Evolutionary conservation across 2,888 invertebrate species (phyloP), one percentile per base, ranked within the genome.

Genomic region (Diarsia mendica): DNA sequence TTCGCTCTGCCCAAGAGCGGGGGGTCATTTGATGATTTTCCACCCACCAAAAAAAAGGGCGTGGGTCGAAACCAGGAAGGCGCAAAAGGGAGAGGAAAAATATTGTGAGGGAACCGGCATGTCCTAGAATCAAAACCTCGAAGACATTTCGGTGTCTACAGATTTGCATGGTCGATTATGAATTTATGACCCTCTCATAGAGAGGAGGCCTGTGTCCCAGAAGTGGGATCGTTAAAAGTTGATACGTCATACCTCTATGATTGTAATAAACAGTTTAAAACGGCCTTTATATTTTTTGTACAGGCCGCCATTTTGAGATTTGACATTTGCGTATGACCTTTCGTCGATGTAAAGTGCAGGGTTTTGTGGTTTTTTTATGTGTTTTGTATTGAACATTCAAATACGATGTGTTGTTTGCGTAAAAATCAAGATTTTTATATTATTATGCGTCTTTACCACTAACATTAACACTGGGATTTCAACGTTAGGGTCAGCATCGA

Each of bases 201-300:
- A 11, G 13, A 23, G 13, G n/a, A 13, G 0, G 6, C 15, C 28
- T 9, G 58, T 18, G 2, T 20, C 10, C 33, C 2, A 61, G 39
- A 10, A 11, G 10, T 6, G 8, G 61, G 33, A 33, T 20, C 11
- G 9, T 28, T 10, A 18, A 33, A 60, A 13, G 28, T 3, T 18
- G 77, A 83, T 87, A 90, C 84, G 83, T 85, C 86, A 88, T 84
- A 75, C n/a, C 51, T 61, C 58, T 65, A 77, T 53, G 75, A 77
- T 80, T 85, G 75, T 55, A 72, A 79, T 73, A 67, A 61, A 72
- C 49, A 67, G 23, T 67, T 80, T 66, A 70, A 39, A 65, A 71
- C 55, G 53, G 74, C 65, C 72, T 79, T 70, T 46, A 55, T 60
- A 46, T 60, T 61, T 67, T 72, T 68, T 55, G 55, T 28, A 48